Evolutionary conservation across 2,888 invertebrate genomes (phyloP).

Genomic region (Hermodice carunculata): DNA sequence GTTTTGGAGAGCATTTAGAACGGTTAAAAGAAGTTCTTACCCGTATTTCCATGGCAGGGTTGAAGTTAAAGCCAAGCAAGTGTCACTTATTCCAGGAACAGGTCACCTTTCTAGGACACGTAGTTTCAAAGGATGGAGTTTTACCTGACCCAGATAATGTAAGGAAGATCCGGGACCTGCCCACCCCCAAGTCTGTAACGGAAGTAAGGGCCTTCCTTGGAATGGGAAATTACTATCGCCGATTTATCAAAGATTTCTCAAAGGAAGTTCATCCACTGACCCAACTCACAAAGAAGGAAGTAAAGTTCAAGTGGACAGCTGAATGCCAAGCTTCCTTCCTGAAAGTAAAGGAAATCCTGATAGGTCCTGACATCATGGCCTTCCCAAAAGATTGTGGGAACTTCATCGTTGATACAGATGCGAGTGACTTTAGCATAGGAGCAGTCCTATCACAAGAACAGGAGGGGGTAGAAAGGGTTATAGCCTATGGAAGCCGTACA

Average conservation of each 20-base stretch:
- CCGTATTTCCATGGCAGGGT: conserved; percentile 14
- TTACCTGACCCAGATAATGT: neutral
- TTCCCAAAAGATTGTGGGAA: conserved; percentile 1
- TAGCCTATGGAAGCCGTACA: conserved; percentile 26
- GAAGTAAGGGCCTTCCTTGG: conserved; percentile 41
- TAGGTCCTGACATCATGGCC: conserved; percentile 20
- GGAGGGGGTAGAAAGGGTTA: conserved; percentile 24
- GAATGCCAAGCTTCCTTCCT: conserved; percentile 19
- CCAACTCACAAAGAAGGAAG: conserved; percentile 72
- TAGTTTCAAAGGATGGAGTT: conserved; percentile 3
- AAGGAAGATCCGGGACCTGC: conserved; percentile 24
- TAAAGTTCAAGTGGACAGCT: neutral
- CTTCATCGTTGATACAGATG: conserved; percentile 32
- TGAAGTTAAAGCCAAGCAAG: conserved; percentile 27
- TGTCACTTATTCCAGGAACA: conserved; percentile 19
- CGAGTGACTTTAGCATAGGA: conserved; percentile 27
- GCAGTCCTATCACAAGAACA: conserved; percentile 29
- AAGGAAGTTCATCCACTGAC: conserved; percentile 28
- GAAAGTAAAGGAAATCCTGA: conserved; percentile 18
- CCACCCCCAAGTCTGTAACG: conserved; percentile 29
- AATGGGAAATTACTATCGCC: conserved; percentile 38
- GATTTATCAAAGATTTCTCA: conserved; percentile 36
- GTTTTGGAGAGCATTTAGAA: conserved; percentile 25
- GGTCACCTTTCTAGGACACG: conserved; percentile 14
- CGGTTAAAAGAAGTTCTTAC: conserved; percentile 28